Evolutionary conservation across 35 echinoderm and acorn worm genomes (phyloP).

Genomic region (Chiridota heheva): DNA sequence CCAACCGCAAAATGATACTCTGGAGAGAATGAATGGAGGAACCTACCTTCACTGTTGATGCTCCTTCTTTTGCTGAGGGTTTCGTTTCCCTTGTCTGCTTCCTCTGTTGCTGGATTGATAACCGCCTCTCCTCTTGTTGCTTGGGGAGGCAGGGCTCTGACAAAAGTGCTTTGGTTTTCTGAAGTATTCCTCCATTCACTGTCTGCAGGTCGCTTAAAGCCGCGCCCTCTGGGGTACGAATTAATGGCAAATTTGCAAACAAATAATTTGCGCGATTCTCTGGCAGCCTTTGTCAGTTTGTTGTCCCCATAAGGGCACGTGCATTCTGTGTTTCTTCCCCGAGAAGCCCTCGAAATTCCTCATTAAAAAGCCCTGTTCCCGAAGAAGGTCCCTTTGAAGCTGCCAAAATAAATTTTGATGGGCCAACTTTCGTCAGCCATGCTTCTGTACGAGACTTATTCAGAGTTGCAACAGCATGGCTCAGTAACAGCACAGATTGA

Average conservation of each 20-base stretch:
- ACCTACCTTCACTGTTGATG: constrained; percentile 1
- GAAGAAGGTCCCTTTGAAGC: background rate
- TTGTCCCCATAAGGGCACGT: background rate
- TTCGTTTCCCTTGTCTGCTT: background rate
- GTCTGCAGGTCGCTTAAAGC: background rate
- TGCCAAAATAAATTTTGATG: no score
- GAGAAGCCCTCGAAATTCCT: background rate
- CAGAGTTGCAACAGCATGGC: background rate
- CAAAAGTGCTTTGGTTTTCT: background rate
- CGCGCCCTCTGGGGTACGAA: background rate
- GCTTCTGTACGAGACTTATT: background rate
- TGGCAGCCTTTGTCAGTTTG: background rate
- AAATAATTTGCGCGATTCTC: no score
- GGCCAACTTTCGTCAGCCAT: no score
- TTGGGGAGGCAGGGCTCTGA: background rate
- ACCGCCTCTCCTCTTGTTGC: background rate
- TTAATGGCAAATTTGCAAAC: no score
- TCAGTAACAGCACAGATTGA: no score
- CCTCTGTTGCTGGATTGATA: background rate
- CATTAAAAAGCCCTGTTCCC: background rate
- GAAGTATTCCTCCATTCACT: no score
- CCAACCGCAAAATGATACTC: background rate
- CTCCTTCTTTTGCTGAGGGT: background rate
- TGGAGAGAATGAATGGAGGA: background rate
- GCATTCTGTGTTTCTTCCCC: background rate